Evolutionary conservation across 2,797 vertebrate genomes (phyloP).

Genomic region (Kryptolebias ocellatus): DNA sequence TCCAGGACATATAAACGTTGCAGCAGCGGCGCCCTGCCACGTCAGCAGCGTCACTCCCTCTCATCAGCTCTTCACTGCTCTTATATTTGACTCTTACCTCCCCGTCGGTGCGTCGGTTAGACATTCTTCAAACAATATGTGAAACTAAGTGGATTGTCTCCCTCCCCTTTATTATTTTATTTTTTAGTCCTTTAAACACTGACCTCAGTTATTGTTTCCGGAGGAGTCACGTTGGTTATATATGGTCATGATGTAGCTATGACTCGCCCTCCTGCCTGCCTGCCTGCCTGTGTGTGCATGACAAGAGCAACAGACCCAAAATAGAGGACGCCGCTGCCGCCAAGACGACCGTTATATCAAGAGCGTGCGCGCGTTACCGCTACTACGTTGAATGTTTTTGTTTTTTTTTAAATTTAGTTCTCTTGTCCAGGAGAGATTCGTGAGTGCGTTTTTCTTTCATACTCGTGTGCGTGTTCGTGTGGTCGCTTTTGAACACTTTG

Average conservation of each 20-base stretch:
- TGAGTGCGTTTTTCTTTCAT: slow-evolving; percentile 39
- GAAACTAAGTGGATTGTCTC: slow-evolving; percentile 73
- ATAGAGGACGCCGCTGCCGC: slow-evolving; percentile 53
- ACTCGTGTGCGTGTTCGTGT: slow-evolving; percentile 25
- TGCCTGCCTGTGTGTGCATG: slow-evolving; percentile 69
- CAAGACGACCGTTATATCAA: slow-evolving; percentile 56
- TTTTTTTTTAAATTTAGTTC: slow-evolving; percentile 2
- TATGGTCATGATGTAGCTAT: slow-evolving; percentile 77
- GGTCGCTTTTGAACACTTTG: slow-evolving; percentile 60
- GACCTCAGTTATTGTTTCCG: slow-evolving; percentile 79
- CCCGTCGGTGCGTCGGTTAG: slow-evolving; percentile 56
- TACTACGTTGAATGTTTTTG: slow-evolving; percentile 76
- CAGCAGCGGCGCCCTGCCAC: slow-evolving; percentile 75
- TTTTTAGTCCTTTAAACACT: slow-evolving; percentile 73
- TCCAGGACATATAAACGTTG: slow-evolving; percentile 72
- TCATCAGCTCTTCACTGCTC: slow-evolving; percentile 78
- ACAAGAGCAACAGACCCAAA: slow-evolving; percentile 57
- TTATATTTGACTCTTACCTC: slow-evolving; percentile 82
- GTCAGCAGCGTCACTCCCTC: slow-evolving; percentile 56
- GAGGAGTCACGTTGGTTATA: slow-evolving; percentile 77
- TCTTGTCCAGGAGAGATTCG: slow-evolving; percentile 75
- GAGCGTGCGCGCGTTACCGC: slow-evolving; percentile 70
- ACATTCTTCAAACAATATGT: slow-evolving; percentile 65
- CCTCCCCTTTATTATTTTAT: slow-evolving; percentile 64
- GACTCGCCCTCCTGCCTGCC: slow-evolving; percentile 78